Evolutionary conservation across 2,113 vertebrate species (phyloP), one percentile per base, ranked within the genome.

Genomic region (Odobenus rosmarus): DNA sequence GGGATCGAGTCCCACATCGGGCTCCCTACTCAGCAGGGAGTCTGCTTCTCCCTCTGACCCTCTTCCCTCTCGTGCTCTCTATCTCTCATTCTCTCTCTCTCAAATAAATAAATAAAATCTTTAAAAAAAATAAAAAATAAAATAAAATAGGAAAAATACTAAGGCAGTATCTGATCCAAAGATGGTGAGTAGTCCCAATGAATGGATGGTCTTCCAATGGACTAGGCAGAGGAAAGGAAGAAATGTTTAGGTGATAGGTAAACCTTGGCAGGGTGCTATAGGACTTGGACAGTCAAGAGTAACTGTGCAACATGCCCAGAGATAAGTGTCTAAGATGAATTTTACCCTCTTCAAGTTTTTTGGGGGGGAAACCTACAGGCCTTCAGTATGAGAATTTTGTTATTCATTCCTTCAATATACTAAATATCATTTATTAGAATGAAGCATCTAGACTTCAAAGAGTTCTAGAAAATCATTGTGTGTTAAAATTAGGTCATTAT

Each of bases 401-500:
- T 90, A 77, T 83, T 97, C 62, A 42, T 9, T 90, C 9, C 90
- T 59, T 95, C 28, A 23, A 15, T 36, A 84, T 92, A 64, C 28
- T 88, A 23, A 67, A 13, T 72, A 74, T 90, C 87, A n/a, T 93
- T 80, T 57, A 67, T 80, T 95, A 90, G 15, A 46, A 83, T 74
- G 10, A 92, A 95, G 46, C 14, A 36, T 80, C 23, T 87, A 79
- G 19, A 71, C 31, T 87, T 76, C 15, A 31, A 93, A 93, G 7
- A 33, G 46, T 7, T 76, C 61, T 90, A 64, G 39, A 72, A 96
- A 95, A 88, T 3, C 10, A 36, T 36, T 42, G 0, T 64, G 11
- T 77, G 18, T 81, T 84, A 88, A 98, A 96, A 80, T 81, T 67
- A 67, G 62, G 26, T 74, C 28, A 79, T 61, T 83, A 21, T 67